Conservation (phyloP, 2,797 vertebrate genomes). For the Mycteria americana region DNA sequence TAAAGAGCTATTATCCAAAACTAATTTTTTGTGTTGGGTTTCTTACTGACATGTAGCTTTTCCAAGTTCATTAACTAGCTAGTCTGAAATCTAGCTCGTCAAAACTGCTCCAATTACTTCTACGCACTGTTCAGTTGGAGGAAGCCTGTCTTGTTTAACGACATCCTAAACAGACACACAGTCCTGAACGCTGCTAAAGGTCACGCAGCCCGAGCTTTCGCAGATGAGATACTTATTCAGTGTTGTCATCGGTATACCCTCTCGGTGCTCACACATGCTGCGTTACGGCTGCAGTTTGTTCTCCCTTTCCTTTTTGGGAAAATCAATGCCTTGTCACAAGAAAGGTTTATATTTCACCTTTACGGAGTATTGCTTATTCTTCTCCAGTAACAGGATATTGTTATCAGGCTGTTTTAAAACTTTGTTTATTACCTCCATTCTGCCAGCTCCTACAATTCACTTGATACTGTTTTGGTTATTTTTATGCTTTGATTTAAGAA, state of each 20-base stretch:
- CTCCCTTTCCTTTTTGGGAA: slow-evolving; percentile 47
- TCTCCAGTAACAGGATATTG: neutral
- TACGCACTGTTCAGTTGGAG: neutral
- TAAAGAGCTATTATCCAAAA: neutral
- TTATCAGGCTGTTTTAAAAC: slow-evolving; percentile 2
- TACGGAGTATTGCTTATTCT: neutral
- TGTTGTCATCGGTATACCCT: slow-evolving; percentile 28
- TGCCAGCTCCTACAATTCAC: slow-evolving; percentile 6
- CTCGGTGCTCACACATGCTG: neutral
- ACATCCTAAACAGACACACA: slow-evolving; percentile 41
- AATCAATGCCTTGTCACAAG: neutral
- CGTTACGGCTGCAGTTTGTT: neutral
- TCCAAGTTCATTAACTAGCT: neutral
- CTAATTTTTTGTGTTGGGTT: neutral
- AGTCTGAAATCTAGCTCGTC: neutral
- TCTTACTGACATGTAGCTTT: neutral
- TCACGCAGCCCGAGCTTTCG: slow-evolving; percentile 2
- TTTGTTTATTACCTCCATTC: slow-evolving; percentile 27
- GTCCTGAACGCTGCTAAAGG: slow-evolving; percentile 4
- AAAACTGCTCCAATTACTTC: neutral
- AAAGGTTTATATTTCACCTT: neutral
- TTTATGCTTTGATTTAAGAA: slow-evolving; percentile 53
- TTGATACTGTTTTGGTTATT: slow-evolving; percentile 27
- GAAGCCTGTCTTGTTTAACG: slow-evolving; percentile 29
- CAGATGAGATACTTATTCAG: slow-evolving; percentile 1